These are phyloP conservation scores for Accipiter cooperii DNA, from an alignment of 2,113 vertebrate species.

Conservation along the genomic window DNA sequence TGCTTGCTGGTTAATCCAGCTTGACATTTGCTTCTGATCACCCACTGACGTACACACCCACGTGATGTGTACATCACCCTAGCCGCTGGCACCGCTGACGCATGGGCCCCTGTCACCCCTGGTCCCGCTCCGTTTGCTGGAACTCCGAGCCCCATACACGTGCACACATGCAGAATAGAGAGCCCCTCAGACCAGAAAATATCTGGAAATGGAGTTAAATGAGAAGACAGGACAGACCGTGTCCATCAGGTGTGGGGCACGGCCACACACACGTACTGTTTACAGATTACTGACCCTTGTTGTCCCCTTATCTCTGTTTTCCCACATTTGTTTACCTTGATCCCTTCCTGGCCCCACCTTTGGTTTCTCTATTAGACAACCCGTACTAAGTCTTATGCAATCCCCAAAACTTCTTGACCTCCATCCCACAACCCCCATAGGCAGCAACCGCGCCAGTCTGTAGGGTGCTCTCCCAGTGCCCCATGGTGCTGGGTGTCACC, in stretches of 20 bases:
- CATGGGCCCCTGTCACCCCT: rapidly evolving
- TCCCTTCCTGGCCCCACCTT: background rate
- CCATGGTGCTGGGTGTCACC: background rate
- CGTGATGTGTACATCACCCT: background rate
- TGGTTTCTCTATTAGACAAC: background rate
- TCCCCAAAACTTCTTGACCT: background rate
- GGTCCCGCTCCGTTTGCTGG: background rate
- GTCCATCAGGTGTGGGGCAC: background rate
- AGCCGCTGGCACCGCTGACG: background rate
- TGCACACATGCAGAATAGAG: background rate
- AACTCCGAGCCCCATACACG: background rate
- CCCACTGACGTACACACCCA: too few species aligned
- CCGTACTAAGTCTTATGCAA: background rate
- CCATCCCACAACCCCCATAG: background rate
- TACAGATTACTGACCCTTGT: background rate
- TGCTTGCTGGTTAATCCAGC: background rate
- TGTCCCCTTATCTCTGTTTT: background rate
- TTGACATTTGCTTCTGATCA: background rate
- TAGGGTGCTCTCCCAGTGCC: background rate
- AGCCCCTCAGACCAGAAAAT: background rate
- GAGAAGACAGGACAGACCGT: background rate
- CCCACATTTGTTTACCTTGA: background rate
- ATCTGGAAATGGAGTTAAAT: background rate
- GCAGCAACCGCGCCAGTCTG: background rate
- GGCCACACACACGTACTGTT: background rate